These are phyloP conservation scores for Tretioscincus oriximinensis DNA, from an alignment of 2,113 vertebrate genomes.

Conservation along the genomic window DNA sequence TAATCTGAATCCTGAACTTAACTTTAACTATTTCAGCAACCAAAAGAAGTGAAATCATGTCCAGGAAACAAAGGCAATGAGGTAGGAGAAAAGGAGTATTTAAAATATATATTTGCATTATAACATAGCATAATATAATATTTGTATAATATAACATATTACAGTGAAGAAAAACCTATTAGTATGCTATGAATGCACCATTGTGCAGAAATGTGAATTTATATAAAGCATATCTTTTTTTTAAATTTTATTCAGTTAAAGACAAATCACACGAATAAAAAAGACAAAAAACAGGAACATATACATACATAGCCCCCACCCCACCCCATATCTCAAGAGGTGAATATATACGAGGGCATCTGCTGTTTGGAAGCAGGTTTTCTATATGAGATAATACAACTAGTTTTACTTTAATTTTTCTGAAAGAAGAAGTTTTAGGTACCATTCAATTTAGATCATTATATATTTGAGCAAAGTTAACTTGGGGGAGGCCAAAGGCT, in stretches of 20 bases:
- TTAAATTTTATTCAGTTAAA: too few species aligned
- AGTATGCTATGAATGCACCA: neutral
- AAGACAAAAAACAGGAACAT: too few species aligned
- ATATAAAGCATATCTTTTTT: too few species aligned
- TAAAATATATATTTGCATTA: accelerated
- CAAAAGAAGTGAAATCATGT: constrained; percentile 92
- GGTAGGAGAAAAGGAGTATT: constrained; percentile 69
- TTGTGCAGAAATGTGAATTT: neutral
- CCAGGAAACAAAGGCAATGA: constrained; percentile 90
- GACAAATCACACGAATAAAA: too few species aligned
- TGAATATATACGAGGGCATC: too few species aligned
- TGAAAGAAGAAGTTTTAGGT: neutral
- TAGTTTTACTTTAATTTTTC: neutral
- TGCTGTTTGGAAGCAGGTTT: neutral
- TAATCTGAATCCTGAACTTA: constrained; percentile 33
- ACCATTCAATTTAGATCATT: neutral
- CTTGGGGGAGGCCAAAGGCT: neutral
- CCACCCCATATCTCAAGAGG: neutral
- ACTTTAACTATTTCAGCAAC: constrained; percentile 80
- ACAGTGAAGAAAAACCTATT: neutral
- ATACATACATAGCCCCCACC: too few species aligned
- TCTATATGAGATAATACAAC: neutral
- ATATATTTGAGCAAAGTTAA: neutral
- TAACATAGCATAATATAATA: too few species aligned
- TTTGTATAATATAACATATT: too few species aligned